Evolutionary conservation across 2,797 vertebrate genomes (phyloP), one percentile per base, ranked within the genome.

Genomic region (Phrynocephalus vlangalii): DNA sequence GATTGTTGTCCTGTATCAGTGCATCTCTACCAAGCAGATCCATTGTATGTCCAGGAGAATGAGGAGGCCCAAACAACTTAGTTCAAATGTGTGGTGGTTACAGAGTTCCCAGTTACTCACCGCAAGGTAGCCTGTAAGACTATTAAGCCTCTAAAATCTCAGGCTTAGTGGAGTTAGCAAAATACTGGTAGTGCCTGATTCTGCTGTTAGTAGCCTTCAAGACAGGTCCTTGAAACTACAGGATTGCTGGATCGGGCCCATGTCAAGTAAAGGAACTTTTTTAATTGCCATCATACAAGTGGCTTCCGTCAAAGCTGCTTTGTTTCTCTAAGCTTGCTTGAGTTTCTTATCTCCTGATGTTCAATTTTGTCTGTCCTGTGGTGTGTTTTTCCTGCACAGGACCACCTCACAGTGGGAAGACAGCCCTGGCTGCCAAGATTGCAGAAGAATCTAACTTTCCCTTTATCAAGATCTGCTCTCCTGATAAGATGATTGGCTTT

Each of bases 391-490:
- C 86, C 82, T 24, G 13, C 82, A 22, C 95, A 99, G 99, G 99
- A 20, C 98, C 98, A n/a, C 98, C 98, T 15, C 98, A 98, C 94
- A 99, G 98, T 20, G 98, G 99, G 2, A 99, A 99, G 93, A 99
- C 99, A 0, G 98, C 99, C 0, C 90, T 99, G 88, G 98, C 98
- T 66, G 98, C 98, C 70, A 98, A 98, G 94, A 99, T 99, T 91
- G 97, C 99, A 0, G 98, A 99, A 94, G 97, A 98, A 16, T 99
- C 98, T 84, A 97, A 98, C 94, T 99, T 99, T 87, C 99, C 99
- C 66, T 99, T 99, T 82, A 99, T 99, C 96, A 99, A 99, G 96
- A 99, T 99, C 95, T 99, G 99, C 92, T 99, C 98, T 90, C 98
- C 99, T 0, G 98, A 99, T 94, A 99, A 99, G 95, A 99, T 99